A percentile compares a stretch with the other conserved stretches of the same genome.
Evolutionary conservation across 1,140 invertebrate genomes (phyloP).

Genomic region (Cryptotermes secundus): DNA sequence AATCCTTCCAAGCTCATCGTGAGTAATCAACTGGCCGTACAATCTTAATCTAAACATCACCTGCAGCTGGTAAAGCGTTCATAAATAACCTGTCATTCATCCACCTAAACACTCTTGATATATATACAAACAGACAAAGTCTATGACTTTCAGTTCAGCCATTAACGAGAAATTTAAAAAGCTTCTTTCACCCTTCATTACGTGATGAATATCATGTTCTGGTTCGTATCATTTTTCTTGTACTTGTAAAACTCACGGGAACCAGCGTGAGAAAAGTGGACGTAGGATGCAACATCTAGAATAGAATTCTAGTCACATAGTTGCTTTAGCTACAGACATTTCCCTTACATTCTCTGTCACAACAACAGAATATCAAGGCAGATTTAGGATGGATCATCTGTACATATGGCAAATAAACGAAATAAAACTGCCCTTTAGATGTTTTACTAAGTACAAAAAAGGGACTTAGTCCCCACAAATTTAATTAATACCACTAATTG

Average conservation of each 20-base stretch:
- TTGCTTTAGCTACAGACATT: neutral
- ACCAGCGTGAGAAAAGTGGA: neutral
- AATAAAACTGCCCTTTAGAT: neutral
- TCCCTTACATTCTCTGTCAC: neutral
- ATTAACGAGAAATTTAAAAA: no score
- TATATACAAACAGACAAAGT: no score
- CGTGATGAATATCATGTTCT: neutral
- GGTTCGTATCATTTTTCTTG: neutral
- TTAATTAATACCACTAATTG: no score
- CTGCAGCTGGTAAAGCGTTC: no score
- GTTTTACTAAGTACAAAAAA: neutral
- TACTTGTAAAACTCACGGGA: neutral
- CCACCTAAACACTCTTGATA: no score
- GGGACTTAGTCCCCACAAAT: no score
- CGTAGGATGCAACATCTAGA: neutral
- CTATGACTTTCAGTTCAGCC: no score
- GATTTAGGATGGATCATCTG: neutral
- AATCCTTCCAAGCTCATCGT: no score
- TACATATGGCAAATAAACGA: neutral
- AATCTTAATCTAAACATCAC: no score
- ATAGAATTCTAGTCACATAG: neutral
- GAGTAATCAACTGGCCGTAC: no score
- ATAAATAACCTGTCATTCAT: no score
- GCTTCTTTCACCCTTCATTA: no score
- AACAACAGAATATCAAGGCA: neutral